These are phyloP conservation scores for Acropora yongei DNA, from an alignment of 64 coral and sea anemone genomes.

Conservation along the genomic window DNA sequence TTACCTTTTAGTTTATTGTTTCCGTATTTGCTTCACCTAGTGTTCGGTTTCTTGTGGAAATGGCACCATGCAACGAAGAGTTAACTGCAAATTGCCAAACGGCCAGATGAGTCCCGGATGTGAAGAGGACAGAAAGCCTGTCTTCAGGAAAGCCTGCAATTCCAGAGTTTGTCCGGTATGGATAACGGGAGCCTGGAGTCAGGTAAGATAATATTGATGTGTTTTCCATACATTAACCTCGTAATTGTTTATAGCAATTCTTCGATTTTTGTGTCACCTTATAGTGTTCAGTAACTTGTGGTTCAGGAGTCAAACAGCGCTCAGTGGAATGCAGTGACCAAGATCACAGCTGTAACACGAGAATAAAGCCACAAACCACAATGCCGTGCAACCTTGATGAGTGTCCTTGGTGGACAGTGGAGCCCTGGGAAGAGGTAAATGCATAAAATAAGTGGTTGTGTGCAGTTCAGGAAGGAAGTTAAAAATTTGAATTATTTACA, in stretches of 20 bases:
- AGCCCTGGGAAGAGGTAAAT: constrained; percentile 58
- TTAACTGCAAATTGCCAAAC: constrained; percentile 13
- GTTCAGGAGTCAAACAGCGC: constrained; percentile 14
- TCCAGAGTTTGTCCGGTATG: constrained; percentile 38
- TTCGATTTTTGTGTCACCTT: background rate
- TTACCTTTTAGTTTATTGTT: background rate
- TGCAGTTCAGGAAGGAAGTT: too few relatives aligned
- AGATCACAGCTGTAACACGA: constrained; percentile 30
- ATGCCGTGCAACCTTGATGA: background rate
- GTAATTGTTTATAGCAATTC: background rate
- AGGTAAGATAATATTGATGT: background rate
- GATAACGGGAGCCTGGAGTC: constrained; percentile 44
- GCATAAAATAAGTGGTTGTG: background rate
- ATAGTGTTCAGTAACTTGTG: constrained; percentile 62
- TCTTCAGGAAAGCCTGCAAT: constrained; percentile 1
- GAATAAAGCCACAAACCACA: background rate
- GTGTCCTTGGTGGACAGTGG: constrained; percentile 36
- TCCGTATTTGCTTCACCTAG: background rate
- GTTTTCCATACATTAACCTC: background rate
- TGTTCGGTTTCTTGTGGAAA: constrained; percentile 35
- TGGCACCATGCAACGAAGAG: constrained; percentile 20
- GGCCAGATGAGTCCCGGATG: constrained; percentile 12
- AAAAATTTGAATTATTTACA: too few relatives aligned
- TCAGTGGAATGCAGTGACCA: constrained; percentile 44
- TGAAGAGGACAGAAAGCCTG: constrained; percentile 12